A percentile compares a stretch with the other conserved stretches of the same genome.
phyloP scores from a whole-genome alignment of 2,797 vertebrate genomes.

The Petrocephalus schoutedeni region DNA sequence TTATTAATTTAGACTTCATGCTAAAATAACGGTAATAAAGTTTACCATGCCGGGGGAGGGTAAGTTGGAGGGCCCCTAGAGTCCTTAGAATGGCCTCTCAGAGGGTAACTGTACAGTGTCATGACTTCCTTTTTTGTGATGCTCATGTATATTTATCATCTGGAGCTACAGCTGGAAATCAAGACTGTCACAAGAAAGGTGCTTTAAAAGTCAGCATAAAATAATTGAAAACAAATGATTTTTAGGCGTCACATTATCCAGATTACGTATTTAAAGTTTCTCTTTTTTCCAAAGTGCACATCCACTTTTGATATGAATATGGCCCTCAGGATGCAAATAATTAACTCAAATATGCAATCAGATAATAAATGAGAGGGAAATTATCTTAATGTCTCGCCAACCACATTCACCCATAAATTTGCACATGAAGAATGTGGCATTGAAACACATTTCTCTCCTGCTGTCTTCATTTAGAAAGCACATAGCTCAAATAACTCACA shows the following conservation, averaged over 20 bases:
- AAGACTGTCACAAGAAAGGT: neutral
- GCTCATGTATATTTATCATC: neutral
- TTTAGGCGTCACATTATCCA: neutral
- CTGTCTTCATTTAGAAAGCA: constrained; percentile 4
- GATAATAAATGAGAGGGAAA: neutral
- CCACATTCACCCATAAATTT: constrained; percentile 14
- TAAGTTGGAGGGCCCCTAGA: neutral
- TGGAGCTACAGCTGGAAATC: neutral
- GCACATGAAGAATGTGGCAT: neutral
- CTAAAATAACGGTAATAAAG: neutral
- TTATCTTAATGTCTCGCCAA: constrained; percentile 10
- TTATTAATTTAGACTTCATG: neutral
- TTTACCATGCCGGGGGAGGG: neutral
- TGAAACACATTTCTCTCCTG: neutral
- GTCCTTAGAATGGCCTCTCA: neutral
- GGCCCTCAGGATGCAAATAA: neutral
- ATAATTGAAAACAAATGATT: neutral
- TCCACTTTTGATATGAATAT: neutral
- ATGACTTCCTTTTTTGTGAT: neutral
- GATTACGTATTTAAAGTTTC: neutral
- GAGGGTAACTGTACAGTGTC: neutral
- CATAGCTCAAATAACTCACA: neutral
- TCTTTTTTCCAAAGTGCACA: neutral
- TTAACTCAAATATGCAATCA: constrained; percentile 16
- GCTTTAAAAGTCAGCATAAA: neutral